Percentiles rank a stretch among this genome's conserved stretches.
Evolutionary conservation across 2,888 invertebrate genomes (phyloP).

Genomic region (Folsomia manolachei): DNA sequence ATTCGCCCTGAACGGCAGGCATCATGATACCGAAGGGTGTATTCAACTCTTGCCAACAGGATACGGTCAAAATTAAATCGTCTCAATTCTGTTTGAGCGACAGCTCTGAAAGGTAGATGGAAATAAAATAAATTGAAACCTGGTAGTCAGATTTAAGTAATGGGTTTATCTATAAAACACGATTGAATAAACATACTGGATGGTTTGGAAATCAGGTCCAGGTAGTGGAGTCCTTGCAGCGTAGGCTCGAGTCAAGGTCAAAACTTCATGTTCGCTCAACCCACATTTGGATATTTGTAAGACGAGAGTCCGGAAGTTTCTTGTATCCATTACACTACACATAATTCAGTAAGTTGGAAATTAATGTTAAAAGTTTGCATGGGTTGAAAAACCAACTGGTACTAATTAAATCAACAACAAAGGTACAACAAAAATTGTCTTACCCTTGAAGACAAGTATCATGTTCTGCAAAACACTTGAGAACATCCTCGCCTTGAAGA

Average conservation of each 20-base stretch:
- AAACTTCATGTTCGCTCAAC: constrained; percentile 74
- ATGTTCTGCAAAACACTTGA: constrained; percentile 61
- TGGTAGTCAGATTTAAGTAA: neutral
- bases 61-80: constrained; percentile 55
- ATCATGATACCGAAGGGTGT: constrained; percentile 63
- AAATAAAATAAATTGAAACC: too few species aligned
- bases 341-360: too few species aligned
- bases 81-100: constrained; percentile 70
- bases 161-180: neutral
- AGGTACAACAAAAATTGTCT: too few species aligned
- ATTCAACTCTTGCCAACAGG: constrained; percentile 53
- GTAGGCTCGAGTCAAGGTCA: constrained; percentile 71
- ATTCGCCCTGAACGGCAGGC: constrained; percentile 61
- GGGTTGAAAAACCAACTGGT: too few species aligned
- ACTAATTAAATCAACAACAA: too few species aligned
- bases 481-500: constrained; percentile 72
- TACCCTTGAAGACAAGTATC: constrained; percentile 42
- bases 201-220: constrained; percentile 46
- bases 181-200: constrained; percentile 40
- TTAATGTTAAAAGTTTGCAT: too few species aligned
- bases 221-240: constrained; percentile 58
- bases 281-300: constrained; percentile 46
- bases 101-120: constrained; percentile 59
- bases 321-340: constrained; percentile 40
- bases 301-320: constrained; percentile 39